Evolutionary conservation across 2,113 vertebrate genomes (phyloP).

Genomic region (Psittacula cyanocephala): DNA sequence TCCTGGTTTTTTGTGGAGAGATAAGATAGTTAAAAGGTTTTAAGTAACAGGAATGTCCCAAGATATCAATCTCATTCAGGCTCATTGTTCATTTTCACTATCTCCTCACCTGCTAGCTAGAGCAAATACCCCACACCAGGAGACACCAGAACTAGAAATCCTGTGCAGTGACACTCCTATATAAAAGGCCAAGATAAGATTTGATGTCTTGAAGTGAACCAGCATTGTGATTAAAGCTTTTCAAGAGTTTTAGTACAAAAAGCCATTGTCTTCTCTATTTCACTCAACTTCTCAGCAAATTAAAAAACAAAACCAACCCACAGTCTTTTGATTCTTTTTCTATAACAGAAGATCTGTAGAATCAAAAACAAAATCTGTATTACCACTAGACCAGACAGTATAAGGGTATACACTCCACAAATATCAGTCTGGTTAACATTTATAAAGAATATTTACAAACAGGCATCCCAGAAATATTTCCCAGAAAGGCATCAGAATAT

Average conservation of each 20-base stretch:
- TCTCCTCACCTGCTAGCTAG: not conserved
- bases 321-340: not conserved
- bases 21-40: not conserved
- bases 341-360: not conserved
- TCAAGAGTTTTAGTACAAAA: not conserved
- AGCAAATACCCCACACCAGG: not conserved
- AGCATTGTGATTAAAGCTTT: not conserved
- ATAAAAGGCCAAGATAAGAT: not conserved
- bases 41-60: not conserved
- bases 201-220: not conserved
- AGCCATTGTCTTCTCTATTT: not conserved
- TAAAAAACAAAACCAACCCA: not conserved
- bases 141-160: not conserved
- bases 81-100: not conserved
- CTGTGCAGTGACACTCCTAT: not conserved
- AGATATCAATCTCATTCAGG: not conserved
- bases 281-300: not conserved
- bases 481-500: not conserved
- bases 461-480: not conserved
- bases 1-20: not conserved
- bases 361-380: not conserved
- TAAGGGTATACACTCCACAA: not conserved
- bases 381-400: not conserved
- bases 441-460: not conserved
- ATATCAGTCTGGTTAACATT: not conserved